phyloP scores from a whole-genome alignment of 2,888 invertebrate species.

The Mycalesis mineus region DNA sequence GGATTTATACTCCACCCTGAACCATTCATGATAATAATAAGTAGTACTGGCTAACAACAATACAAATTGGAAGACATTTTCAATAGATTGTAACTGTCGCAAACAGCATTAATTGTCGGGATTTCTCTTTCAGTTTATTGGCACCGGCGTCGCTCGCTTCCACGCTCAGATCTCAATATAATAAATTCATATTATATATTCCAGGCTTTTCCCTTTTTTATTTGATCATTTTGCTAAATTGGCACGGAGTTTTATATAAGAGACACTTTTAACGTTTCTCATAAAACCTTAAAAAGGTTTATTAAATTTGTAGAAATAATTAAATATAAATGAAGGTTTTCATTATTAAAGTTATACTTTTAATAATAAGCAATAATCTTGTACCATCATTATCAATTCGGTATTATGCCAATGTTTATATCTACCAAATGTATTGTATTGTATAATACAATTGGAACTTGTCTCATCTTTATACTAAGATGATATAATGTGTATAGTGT shows the following conservation, averaged over 20 bases:
- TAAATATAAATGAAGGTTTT: background rate
- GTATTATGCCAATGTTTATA: too few relatives aligned
- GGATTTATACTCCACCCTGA: too few relatives aligned
- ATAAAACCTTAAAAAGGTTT: background rate
- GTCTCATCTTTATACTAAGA: too few relatives aligned
- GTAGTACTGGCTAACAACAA: background rate
- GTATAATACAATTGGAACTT: too few relatives aligned
- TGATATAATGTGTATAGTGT: too few relatives aligned
- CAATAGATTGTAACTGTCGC: constrained; percentile 2
- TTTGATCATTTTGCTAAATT: constrained; percentile 9
- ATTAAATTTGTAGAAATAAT: background rate
- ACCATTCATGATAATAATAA: too few relatives aligned
- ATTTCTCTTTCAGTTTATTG: constrained; percentile 2
- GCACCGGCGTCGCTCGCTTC: background rate
- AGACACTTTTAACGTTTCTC: constrained; percentile 1
- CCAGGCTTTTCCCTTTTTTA: constrained; percentile 9
- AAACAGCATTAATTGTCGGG: constrained; percentile 12
- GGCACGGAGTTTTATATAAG: constrained; percentile 5
- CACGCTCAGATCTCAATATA: constrained; percentile 7
- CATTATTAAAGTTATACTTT: too few relatives aligned
- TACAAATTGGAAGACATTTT: constrained; percentile 1
- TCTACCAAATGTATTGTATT: too few relatives aligned
- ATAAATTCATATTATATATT: constrained; percentile 14
- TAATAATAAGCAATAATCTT: too few relatives aligned
- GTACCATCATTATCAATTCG: too few relatives aligned